Evolutionary conservation across 2,888 invertebrate species (phyloP), one percentile per base, ranked within the genome.

Genomic region (Pollenia griseotomentosa): DNA sequence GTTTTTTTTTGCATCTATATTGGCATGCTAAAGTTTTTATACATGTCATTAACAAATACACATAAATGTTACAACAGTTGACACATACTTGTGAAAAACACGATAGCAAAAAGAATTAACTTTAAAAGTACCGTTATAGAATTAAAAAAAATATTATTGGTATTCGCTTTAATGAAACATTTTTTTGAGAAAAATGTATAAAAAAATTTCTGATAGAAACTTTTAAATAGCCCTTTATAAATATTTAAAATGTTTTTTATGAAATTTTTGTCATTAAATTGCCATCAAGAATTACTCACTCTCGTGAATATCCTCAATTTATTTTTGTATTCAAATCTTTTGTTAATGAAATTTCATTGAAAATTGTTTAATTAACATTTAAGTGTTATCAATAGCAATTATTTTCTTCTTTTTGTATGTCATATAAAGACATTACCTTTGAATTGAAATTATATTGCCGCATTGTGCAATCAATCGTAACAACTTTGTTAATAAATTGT

Each of bases 311-410:
- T 16, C 40, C 48, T 2, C 12, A 59, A 8, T 51, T n/a, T 14
- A 12, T 12, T 74, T 63, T 51, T 53, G 6, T 9, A 10, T 12
- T 48, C 5, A 78, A 53, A 11, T 5, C n/a, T 57, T 66, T 78
- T 42, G 48, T 48, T 2, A 51, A 59, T 61, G 61, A 14, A 70
- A 63, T 80, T 75, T 53, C 55, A 85, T 63, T 79, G 80, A 61
- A 82, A 81, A 73, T 78, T 73, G 66, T 74, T 82, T 82, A 82
- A 85, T 85, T 85, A 82, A 82, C 71, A 78, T 85, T 85, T 73
- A 82, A 82, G 66, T 61, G 59, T 33, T 85, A 66, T 75, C 70
- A 65, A 46, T 46, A 61, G 84, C 53, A 65, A 53, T 71, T 63
- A 63, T 71, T 71, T 80, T 71, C 11, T 53, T 2, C 9, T 33